These are phyloP conservation scores for Torymus auratus DNA, from an alignment of 2,888 invertebrate genomes.

Conservation along the genomic window DNA sequence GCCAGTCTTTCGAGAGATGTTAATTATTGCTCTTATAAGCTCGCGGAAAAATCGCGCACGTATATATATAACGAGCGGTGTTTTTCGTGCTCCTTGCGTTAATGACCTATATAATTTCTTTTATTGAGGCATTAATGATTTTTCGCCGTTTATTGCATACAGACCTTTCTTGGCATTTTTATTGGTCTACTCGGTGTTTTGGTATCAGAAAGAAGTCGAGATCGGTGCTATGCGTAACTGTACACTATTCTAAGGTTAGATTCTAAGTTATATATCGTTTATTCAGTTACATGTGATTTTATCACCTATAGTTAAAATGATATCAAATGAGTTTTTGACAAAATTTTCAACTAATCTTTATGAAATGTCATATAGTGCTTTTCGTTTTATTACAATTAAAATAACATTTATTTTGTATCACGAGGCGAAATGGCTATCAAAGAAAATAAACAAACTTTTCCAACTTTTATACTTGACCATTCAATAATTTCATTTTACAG, in stretches of 20 bases:
- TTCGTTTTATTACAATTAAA: too few species aligned
- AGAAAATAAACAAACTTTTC: too few species aligned
- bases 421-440: too few species aligned
- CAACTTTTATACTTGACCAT: too few species aligned
- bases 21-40: constrained; percentile 21
- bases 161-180: background rate
- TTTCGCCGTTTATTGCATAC: background rate
- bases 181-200: background rate
- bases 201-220: too few species aligned
- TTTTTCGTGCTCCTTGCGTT: constrained; percentile 23
- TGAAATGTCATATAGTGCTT: too few species aligned
- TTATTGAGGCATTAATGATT: constrained; percentile 27
- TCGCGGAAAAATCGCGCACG: background rate
- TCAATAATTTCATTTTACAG: too few species aligned
- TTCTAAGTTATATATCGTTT: background rate
- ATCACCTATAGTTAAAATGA: too few species aligned
- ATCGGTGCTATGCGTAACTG: background rate
- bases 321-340: too few species aligned
- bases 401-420: too few species aligned
- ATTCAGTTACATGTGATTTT: background rate
- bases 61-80: constrained; percentile 11
- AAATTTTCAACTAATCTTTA: too few species aligned
- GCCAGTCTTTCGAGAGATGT: background rate
- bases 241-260: background rate
- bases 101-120: constrained; percentile 25